Percentiles rank a stretch among this genome's conserved stretches.
Conservation (phyloP, 2,113 vertebrate genomes). For the Atherinomorus stipes region DNA sequence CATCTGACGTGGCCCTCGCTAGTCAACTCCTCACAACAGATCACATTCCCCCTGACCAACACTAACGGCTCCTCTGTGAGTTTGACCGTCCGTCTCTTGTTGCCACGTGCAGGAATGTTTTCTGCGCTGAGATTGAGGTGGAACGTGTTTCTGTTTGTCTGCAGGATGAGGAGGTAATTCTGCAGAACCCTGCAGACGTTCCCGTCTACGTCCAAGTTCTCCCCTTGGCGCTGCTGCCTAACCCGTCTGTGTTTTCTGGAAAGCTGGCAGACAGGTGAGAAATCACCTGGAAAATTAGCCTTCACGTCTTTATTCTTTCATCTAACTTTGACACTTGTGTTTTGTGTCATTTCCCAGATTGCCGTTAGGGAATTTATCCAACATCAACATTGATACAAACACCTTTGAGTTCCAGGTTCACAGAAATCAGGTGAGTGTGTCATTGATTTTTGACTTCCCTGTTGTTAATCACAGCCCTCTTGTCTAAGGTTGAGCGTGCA, state of each 20-base stretch:
- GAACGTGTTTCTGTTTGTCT: constrained; percentile 17
- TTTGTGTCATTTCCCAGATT: constrained; percentile 80
- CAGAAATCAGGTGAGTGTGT: constrained; percentile 90
- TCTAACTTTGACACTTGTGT: background rate
- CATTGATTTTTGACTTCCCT: background rate
- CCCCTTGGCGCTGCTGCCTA: constrained; percentile 92
- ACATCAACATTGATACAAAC: constrained; percentile 87
- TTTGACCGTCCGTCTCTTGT: constrained; percentile 55
- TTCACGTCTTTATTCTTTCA: background rate
- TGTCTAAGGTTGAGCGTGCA: constrained; percentile 3
- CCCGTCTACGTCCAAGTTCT: constrained; percentile 92
- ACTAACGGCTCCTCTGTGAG: constrained; percentile 97
- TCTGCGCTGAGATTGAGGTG: background rate
- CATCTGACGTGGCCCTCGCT: constrained; percentile 94
- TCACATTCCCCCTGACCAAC: constrained; percentile 94
- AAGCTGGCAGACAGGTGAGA: constrained; percentile 90
- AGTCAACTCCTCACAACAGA: constrained; percentile 85
- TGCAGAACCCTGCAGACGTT: constrained; percentile 94
- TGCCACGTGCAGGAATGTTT: background rate
- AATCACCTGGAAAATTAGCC: background rate
- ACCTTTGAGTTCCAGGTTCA: constrained; percentile 95
- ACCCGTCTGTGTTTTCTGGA: constrained; percentile 88
- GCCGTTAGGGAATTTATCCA: constrained; percentile 88
- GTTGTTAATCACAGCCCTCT: background rate
- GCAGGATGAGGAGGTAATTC: constrained; percentile 92